Evolutionary conservation across 2,888 invertebrate genomes (phyloP).

Genomic region (Nymphalis polychloros): DNA sequence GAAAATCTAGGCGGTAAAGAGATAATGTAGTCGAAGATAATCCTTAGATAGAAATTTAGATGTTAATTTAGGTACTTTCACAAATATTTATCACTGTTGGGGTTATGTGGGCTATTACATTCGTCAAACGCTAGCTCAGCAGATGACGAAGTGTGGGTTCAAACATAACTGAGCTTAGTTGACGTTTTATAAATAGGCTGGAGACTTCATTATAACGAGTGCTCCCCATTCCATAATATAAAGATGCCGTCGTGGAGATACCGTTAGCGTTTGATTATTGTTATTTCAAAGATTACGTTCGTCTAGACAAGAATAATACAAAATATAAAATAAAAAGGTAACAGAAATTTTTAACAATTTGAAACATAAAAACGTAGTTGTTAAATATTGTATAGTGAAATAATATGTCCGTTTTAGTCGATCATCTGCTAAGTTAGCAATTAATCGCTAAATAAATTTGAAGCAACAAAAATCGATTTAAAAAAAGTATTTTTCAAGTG

Average conservation of each 20-base stretch:
- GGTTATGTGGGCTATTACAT: constrained; percentile 24
- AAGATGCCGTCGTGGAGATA: constrained; percentile 28
- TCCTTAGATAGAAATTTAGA: background rate
- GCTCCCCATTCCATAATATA: constrained; percentile 25
- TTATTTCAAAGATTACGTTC: constrained; percentile 27
- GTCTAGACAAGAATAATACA: constrained; percentile 24
- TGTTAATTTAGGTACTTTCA: constrained; percentile 15
- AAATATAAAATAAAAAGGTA: background rate
- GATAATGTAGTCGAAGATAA: background rate
- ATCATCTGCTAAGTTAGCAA: too few relatives aligned
- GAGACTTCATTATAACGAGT: constrained; percentile 40
- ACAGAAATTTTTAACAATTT: too few relatives aligned
- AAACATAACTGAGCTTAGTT: constrained; percentile 42
- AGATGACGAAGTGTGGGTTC: constrained; percentile 49
- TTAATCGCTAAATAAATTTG: too few relatives aligned
- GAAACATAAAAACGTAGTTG: too few relatives aligned
- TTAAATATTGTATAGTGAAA: too few relatives aligned
- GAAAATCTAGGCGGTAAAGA: background rate
- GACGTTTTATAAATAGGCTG: constrained; percentile 49
- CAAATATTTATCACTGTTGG: constrained; percentile 6
- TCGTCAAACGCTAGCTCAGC: constrained; percentile 48
- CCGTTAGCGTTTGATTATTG: constrained; percentile 27
- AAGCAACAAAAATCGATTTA: too few relatives aligned
- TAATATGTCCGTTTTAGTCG: too few relatives aligned
- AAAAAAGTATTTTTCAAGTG: too few relatives aligned